These are phyloP conservation scores for Spodoptera picta DNA, from an alignment of 2,888 invertebrate species.

Conservation along the genomic window DNA sequence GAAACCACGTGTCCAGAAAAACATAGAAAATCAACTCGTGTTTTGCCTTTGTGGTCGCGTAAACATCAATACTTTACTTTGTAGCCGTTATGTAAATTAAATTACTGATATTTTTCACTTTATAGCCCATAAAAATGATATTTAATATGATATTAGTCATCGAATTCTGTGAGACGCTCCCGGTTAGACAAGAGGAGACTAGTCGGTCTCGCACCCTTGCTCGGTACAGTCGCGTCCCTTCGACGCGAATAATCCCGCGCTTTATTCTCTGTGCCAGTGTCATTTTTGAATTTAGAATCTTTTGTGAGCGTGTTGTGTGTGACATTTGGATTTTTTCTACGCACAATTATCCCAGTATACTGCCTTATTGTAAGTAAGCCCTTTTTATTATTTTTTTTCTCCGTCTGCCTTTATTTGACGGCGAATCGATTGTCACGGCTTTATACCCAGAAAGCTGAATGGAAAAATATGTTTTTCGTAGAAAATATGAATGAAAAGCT, in stretches of 20 bases:
- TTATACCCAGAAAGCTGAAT: conserved; percentile 34
- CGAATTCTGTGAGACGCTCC: conserved; percentile 35
- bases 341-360: conserved; percentile 23
- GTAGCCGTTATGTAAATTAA: conserved; percentile 33
- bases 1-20: too few relatives aligned
- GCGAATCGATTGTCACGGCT: conserved; percentile 34
- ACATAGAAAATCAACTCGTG: too few relatives aligned
- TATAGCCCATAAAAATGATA: conserved; percentile 31
- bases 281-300: conserved; percentile 45
- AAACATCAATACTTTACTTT: conserved; percentile 6
- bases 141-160: conserved; percentile 33
- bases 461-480: conserved; percentile 20
- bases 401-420: conserved; percentile 26
- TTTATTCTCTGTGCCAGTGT: conserved; percentile 53
- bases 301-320: conserved; percentile 48
- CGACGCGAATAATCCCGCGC: conserved; percentile 51
- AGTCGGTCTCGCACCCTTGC: conserved; percentile 53
- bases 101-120: conserved; percentile 34
- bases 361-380: conserved; percentile 47
- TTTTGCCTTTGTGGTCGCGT: too few relatives aligned
- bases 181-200: conserved; percentile 36
- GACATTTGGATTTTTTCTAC: conserved; percentile 56
- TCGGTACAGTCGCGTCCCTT: conserved; percentile 41
- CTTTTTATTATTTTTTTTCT: background rate
- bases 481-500: conserved; percentile 2